Evolutionary conservation across 2,113 vertebrate species (phyloP).

Genomic region (Alethe diademata): DNA sequence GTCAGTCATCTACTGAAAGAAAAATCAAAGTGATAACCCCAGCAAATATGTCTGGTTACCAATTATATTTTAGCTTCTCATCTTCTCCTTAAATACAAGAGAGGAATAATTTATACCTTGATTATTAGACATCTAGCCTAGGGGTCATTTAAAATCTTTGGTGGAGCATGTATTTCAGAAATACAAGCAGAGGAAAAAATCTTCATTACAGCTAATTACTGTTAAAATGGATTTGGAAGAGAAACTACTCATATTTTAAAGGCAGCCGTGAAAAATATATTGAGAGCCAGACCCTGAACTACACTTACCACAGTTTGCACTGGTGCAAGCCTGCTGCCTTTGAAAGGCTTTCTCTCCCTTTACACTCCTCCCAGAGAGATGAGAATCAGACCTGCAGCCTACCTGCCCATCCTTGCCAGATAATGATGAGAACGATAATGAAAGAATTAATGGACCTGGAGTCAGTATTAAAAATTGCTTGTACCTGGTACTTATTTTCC

Average conservation of each 20-base stretch:
- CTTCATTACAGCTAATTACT: conserved; percentile 9
- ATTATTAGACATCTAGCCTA: neutral
- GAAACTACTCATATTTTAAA: conserved; percentile 19
- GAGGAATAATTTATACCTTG: neutral
- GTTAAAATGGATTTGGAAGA: conserved; percentile 17
- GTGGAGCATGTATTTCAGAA: neutral
- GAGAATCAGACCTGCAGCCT: neutral
- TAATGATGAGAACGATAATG: conserved; percentile 3
- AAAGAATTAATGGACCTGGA: conserved; percentile 52
- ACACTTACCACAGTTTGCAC: neutral
- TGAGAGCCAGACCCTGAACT: neutral
- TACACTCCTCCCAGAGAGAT: neutral
- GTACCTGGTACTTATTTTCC: conserved; percentile 33
- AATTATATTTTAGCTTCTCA: neutral
- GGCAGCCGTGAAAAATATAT: neutral
- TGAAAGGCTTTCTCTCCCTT: neutral
- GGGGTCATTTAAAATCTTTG: neutral
- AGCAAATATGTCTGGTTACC: neutral
- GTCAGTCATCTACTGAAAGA: neutral
- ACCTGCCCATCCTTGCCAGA: conserved; percentile 27
- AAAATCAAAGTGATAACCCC: neutral
- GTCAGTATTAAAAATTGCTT: conserved; percentile 47
- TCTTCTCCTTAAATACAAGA: neutral
- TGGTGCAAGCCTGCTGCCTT: neutral
- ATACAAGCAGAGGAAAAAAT: neutral